Evolutionary conservation across 1,140 invertebrate genomes (phyloP).

Genomic region (Cydia amplana): DNA sequence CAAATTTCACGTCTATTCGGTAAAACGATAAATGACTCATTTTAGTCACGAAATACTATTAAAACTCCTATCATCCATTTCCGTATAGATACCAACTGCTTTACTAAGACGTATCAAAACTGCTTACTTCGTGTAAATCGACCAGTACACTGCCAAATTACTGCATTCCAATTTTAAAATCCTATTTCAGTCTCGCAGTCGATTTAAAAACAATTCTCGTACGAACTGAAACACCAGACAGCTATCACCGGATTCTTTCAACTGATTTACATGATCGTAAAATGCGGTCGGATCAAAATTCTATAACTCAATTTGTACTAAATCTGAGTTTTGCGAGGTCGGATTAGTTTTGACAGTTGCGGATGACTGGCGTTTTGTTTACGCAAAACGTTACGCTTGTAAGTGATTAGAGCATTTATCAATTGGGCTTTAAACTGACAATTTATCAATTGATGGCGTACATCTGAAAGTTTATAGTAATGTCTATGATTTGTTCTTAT

Average conservation of each 20-base stretch:
- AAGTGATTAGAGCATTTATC: too few relatives aligned
- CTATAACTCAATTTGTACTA: background rate
- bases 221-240: background rate
- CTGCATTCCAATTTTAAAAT: conserved; percentile 9
- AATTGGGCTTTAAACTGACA: too few relatives aligned
- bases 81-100: too few relatives aligned
- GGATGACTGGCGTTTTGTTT: background rate
- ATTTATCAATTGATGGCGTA: too few relatives aligned
- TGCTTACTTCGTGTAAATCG: background rate
- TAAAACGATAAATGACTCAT: too few relatives aligned
- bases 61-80: too few relatives aligned
- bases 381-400: background rate
- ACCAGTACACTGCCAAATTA: background rate
- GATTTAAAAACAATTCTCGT: conserved; percentile 16
- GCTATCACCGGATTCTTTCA: conserved; percentile 13
- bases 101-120: background rate
- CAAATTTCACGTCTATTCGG: too few relatives aligned
- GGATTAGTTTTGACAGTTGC: background rate
- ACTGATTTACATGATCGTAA: conserved; percentile 13
- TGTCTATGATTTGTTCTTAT: too few relatives aligned
- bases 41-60: too few relatives aligned
- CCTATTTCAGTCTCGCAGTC: background rate
- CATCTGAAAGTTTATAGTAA: too few relatives aligned
- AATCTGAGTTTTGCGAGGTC: background rate
- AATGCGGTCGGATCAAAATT: background rate